Base-by-base conservation (phyloP, 2,888 invertebrate species). In the Leucophenga montana region DNA sequence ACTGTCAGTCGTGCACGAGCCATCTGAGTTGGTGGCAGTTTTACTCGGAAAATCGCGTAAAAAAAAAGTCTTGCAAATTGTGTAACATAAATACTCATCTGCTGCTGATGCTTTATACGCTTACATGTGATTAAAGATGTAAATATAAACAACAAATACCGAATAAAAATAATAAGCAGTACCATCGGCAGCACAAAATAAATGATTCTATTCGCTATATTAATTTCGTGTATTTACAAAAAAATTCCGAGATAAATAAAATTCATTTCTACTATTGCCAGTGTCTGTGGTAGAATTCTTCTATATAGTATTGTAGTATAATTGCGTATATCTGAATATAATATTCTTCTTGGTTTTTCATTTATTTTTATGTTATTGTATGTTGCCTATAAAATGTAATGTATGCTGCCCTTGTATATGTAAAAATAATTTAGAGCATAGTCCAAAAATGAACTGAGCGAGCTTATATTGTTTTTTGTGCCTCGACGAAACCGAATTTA, bases 1-100 rank as follows among this genome's bases (percentile, higher is more conserved):
- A 39, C 53, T 18, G 16, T 64, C 46, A 64, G 62, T 64, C 62
- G 62, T 64, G 62, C 44, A 33, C 62, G 62, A 48, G 33, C 62
- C 62, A 64, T 64, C 33, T 31, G 8, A 9, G 61, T 61, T 53
- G 53, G 14, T 48, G 62, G 48, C 20, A 16, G 46, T 48, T 20
- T n/a, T 64, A 6, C 14, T 6, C n/a, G 13, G n/a, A 39, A 39
- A 39, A 11, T 39, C 39, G 39, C 8, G 39, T 3, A 39, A 8
- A 39, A 39, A n/a, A n/a, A n/a, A n/a, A n/a, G n/a, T 39, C 39
- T 39, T 39, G 1, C 8, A 8, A 11, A 39, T 39, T 39, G 39
- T 39, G 39, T 39, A 39, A 39, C 39, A 39, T 39, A 1, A 8
- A 8, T 39, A 11, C 11, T 39, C 39, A 39, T 39, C 39, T 39